Evolutionary conservation across 2,888 invertebrate species (phyloP).

Genomic region (Blomia tropicalis): DNA sequence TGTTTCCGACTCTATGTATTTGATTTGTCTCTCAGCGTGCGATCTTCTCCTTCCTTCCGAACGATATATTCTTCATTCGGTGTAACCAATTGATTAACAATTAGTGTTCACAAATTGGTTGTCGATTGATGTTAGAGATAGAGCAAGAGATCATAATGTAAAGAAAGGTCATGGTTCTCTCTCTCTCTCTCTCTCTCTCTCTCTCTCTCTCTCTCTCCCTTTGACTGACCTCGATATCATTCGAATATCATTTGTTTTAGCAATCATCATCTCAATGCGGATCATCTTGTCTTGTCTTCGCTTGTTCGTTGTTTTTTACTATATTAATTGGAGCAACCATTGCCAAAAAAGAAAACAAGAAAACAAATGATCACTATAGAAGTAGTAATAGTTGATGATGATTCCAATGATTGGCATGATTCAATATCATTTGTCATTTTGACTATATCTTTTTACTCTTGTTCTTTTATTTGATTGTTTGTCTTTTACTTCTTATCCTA

Average conservation of each 20-base stretch:
- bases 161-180: too few relatives aligned
- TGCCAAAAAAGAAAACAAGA: too few relatives aligned
- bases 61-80: too few relatives aligned
- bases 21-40: too few relatives aligned
- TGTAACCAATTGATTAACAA: slow-evolving; percentile 10
- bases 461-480: not conserved
- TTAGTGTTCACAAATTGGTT: not conserved
- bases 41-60: too few relatives aligned
- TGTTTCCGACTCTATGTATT: too few relatives aligned
- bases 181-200: too few relatives aligned
- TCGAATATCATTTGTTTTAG: too few relatives aligned
- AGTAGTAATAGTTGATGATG: not conserved
- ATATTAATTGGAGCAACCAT: slow-evolving; percentile 4
- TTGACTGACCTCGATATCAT: too few relatives aligned
- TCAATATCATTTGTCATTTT: not conserved
- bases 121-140: not conserved
- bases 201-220: too few relatives aligned
- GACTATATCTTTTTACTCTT: not conserved
- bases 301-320: not conserved
- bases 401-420: not conserved
- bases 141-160: too few relatives aligned
- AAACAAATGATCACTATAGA: not conserved
- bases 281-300: not conserved
- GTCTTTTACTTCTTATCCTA: not conserved
- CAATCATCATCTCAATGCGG: not conserved